phyloP scores from a whole-genome alignment of 2,797 vertebrate species.

The Tenualosa ilisha region DNA sequence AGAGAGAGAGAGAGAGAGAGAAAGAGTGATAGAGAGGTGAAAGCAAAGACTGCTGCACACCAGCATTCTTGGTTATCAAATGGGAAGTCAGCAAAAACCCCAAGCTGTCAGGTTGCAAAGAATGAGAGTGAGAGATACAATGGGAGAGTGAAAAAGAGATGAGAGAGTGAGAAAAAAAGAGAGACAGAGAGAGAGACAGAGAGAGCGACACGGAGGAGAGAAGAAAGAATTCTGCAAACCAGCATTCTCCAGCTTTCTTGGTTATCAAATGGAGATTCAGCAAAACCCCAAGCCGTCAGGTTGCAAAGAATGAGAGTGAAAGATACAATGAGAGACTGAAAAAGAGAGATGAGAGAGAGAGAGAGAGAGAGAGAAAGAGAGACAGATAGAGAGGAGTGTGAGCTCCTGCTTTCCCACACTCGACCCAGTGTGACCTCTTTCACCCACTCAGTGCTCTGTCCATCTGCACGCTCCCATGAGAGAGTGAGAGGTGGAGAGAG shows the following conservation, averaged over 20 bases:
- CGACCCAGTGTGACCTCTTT: not conserved
- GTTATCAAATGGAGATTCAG: not conserved
- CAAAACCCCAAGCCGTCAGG: not conserved
- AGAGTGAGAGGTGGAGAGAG: not conserved
- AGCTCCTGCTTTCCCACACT: conserved; percentile 11
- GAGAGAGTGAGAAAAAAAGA: not conserved
- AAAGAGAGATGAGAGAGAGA: not conserved
- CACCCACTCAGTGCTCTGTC: not conserved
- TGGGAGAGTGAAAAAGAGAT: too few relatives aligned
- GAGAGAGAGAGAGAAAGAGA: not conserved
- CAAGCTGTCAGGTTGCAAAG: not conserved
- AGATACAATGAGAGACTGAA: too few relatives aligned
- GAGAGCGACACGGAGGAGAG: not conserved
- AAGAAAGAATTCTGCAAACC: not conserved
- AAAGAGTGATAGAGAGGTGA: not conserved
- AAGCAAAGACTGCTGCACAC: not conserved
- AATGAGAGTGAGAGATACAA: too few relatives aligned
- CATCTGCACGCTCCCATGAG: not conserved
- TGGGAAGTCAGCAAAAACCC: conserved; percentile 1
- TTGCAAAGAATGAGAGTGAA: too few relatives aligned
- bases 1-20: conserved; percentile 4
- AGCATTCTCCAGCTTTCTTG: not conserved
- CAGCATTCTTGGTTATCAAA: not conserved
- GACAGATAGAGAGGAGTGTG: not conserved
- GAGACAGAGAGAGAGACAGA: not conserved